Percentiles rank a stretch among this genome's conserved stretches.
Conservation (phyloP, 2,113 vertebrate genomes). For the Globicephala melas region DNA sequence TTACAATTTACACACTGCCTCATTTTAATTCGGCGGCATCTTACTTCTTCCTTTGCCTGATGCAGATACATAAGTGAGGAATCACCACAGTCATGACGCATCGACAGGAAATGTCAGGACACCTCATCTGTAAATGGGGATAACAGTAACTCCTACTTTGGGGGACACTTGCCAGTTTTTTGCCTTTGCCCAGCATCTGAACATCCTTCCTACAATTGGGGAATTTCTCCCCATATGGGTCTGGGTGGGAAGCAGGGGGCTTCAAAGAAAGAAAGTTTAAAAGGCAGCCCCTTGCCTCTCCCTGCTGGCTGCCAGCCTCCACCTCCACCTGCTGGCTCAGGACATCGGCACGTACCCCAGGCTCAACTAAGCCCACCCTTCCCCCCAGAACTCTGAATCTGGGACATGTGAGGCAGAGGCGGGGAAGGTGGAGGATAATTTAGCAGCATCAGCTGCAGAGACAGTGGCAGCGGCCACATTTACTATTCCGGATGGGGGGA, state of each 20-base stretch:
- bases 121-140: background rate
- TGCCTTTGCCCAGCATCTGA: background rate
- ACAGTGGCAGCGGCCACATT: background rate
- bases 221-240: background rate
- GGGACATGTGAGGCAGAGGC: background rate
- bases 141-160: no score
- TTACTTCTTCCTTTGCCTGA: background rate
- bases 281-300: background rate
- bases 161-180: background rate
- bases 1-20: background rate
- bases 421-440: background rate
- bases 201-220: background rate
- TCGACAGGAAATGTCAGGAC: background rate
- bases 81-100: rapidly evolving
- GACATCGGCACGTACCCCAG: background rate
- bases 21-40: background rate
- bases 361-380: background rate
- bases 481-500: background rate
- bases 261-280: background rate
- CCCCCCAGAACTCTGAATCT: background rate
- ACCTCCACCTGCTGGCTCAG: background rate
- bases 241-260: background rate
- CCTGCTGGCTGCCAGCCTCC: background rate
- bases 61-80: background rate
- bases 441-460: background rate